Base-by-base conservation (phyloP, 2,113 vertebrate species). In the Synchiropus splendidus region DNA sequence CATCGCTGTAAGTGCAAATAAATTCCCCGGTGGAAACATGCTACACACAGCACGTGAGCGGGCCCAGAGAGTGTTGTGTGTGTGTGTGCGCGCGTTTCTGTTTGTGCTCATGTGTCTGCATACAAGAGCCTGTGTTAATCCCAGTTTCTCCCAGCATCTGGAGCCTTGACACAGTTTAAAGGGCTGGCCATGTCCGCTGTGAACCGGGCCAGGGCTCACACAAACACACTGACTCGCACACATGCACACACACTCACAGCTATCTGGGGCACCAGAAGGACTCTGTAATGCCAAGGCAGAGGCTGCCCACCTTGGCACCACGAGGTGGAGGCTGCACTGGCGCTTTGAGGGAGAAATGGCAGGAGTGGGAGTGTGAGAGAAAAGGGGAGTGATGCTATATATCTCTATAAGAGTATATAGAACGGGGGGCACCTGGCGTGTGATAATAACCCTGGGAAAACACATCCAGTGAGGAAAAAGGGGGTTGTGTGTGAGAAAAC, bases 211-310 rank as follows among this genome's bases (percentile, higher is more conserved):
- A 72, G 72, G 62, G 58, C 65, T 57, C 48, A 50, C 52, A 59
- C 13, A 58, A 59, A 55, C 51, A 59, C 58, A 65, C 62, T 66
- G 31, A 50, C 50, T 39, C 54, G 47, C 52, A 48, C 48, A 55
- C 58, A 52, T n/a, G n/a, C 47, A 45, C 42, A 48, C 42, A 49
- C 43, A 54, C 45, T 48, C 52, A 54, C 50, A 78, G 77, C 78
- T 83, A 83, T 83, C 80, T 83, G 54, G 80, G 80, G 74, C 80
- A 83, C 78, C 80, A 83, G 80, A 83, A 80, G 80, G 80, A 78
- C 80, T 63, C 53, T 50, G 68, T 70, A 62, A 60, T 66, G 74
- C 80, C 78, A 80, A 81, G 68, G 64, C 75, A 76, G 80, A 78
- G 76, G 78, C 76, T 80, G 78, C 78, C 80, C 80, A 78, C 68